phyloP scores from a whole-genome alignment of 2,888 invertebrate species.

The Sminthurides aquaticus region DNA sequence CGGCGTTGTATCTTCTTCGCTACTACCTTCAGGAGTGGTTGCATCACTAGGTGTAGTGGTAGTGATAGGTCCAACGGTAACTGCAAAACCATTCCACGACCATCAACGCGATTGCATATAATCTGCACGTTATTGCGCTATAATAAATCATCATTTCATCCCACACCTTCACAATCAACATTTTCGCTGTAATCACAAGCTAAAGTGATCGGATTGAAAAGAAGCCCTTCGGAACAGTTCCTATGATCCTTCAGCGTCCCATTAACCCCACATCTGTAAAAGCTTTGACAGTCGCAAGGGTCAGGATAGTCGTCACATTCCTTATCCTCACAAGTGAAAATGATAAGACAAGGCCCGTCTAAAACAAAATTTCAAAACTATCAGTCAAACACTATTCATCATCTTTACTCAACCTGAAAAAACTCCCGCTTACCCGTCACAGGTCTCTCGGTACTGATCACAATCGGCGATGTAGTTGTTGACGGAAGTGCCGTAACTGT shows the following conservation, averaged over 20 bases:
- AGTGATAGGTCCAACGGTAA: not conserved
- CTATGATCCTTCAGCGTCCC: not conserved
- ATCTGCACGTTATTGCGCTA: no score
- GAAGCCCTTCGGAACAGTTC: slow-evolving; percentile 9
- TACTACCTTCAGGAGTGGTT: not conserved
- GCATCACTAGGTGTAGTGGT: not conserved
- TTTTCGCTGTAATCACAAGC: slow-evolving; percentile 11
- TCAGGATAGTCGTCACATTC: slow-evolving; percentile 13
- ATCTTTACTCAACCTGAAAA: no score
- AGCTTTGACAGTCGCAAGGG: slow-evolving; percentile 3
- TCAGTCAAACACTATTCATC: no score
- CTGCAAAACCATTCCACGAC: not conserved
- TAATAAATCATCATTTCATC: no score
- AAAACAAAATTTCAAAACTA: no score
- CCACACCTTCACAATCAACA: slow-evolving; percentile 5
- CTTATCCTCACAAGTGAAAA: slow-evolving; percentile 16
- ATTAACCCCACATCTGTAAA: slow-evolving; percentile 9
- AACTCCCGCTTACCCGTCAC: not conserved
- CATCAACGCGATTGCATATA: no score
- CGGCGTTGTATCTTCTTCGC: not conserved
- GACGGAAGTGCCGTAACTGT: not conserved
- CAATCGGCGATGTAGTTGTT: not conserved
- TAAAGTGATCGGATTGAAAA: slow-evolving; percentile 6
- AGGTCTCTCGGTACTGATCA: not conserved
- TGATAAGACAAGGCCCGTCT: not conserved